Conservation (phyloP, 1,140 invertebrate species). For the Leptopilina boulardi region DNA sequence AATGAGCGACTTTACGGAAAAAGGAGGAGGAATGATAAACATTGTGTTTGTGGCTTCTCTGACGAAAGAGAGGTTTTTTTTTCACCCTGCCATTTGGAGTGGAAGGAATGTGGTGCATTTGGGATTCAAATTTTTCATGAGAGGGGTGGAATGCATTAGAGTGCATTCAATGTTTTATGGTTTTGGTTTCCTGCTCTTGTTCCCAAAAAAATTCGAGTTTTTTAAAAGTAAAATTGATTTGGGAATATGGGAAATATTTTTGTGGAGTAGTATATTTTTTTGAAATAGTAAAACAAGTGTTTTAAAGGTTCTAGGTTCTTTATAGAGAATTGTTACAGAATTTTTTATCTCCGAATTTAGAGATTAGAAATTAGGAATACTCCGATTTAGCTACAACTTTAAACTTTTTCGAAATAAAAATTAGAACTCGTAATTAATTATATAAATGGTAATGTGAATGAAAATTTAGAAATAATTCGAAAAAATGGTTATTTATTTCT, state of each 20-base stretch:
- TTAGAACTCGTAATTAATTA: too few species aligned
- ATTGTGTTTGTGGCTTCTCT: conserved; percentile 6
- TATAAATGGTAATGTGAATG: too few species aligned
- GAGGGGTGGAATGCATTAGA: not conserved
- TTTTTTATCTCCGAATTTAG: too few species aligned
- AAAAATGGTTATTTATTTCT: too few species aligned
- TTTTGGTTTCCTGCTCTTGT: conserved; percentile 12
- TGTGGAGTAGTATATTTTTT: too few species aligned
- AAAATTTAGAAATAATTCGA: too few species aligned
- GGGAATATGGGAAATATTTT: not conserved
- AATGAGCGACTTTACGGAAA: conserved; percentile 15
- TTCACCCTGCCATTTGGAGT: conserved; percentile 19
- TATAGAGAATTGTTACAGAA: too few species aligned
- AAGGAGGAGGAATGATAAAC: conserved; percentile 1
- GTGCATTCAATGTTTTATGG: conserved; percentile 16
- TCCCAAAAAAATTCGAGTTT: not conserved
- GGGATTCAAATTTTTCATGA: conserved; percentile 22
- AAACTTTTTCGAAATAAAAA: too few species aligned
- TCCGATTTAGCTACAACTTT: too few species aligned
- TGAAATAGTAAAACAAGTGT: too few species aligned
- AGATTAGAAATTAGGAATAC: too few species aligned
- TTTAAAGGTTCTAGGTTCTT: too few species aligned
- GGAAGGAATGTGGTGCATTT: conserved; percentile 28
- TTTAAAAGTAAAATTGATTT: not conserved
- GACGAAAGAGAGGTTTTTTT: conserved; percentile 6